phyloP scores from a whole-genome alignment of 2,797 vertebrate species.

The Discoglossus pictus region DNA sequence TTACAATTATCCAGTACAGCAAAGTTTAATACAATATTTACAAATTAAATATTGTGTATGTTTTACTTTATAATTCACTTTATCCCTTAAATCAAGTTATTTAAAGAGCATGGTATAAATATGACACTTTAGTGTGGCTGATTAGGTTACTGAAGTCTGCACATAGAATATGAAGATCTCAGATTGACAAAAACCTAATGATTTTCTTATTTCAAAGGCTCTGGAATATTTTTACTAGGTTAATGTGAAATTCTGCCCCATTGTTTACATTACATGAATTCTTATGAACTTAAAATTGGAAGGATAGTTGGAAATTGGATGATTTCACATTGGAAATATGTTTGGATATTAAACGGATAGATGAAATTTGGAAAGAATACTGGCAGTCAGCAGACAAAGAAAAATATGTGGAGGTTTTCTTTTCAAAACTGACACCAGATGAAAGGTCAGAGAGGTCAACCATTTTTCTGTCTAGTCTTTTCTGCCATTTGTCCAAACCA shows the following conservation, averaged over 20 bases:
- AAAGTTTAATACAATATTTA: too few species aligned
- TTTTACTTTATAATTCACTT: too few species aligned
- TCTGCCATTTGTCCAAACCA: not conserved
- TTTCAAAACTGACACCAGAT: slow-evolving; percentile 30
- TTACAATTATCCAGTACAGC: too few species aligned
- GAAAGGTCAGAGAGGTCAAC: slow-evolving; percentile 25
- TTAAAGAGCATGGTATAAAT: too few species aligned
- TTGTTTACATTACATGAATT: slow-evolving; percentile 41
- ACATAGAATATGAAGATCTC: too few species aligned
- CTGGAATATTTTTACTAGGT: slow-evolving; percentile 3
- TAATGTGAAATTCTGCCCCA: slow-evolving; percentile 39
- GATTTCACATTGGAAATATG: slow-evolving; percentile 52
- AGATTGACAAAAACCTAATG: too few species aligned
- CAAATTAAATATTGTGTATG: too few species aligned
- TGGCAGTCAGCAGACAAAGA: slow-evolving; percentile 33
- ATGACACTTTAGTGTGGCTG: too few species aligned
- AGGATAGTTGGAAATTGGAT: slow-evolving; percentile 45
- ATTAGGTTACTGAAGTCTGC: too few species aligned
- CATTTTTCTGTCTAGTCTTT: slow-evolving; percentile 22
- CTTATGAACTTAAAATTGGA: slow-evolving; percentile 46
- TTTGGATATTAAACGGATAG: slow-evolving; percentile 44
- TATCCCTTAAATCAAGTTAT: too few species aligned
- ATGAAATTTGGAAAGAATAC: slow-evolving; percentile 41
- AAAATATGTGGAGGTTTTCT: slow-evolving; percentile 19
- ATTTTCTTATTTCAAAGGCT: too few species aligned